Base-by-base conservation (phyloP, 2,888 invertebrate species). In the Eustalomyia histrio region DNA sequence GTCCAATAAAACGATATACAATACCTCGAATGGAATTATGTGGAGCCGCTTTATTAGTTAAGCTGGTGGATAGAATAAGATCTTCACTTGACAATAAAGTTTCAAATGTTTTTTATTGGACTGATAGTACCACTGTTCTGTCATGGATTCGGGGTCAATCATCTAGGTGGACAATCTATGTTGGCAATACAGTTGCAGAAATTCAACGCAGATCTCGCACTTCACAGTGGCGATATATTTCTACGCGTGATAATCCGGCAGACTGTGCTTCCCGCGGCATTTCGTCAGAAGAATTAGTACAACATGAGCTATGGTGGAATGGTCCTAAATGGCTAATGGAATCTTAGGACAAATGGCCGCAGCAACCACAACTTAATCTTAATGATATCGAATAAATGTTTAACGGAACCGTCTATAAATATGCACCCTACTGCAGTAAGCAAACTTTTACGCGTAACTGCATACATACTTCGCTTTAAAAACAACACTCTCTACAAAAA, bases 221-320 rank as follows among this genome's bases (percentile, higher is more conserved):
- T 43, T 57, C 5, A 10, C 50, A 72, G 18, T 72, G 55, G 72
- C 16, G 24, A 24, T 53, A 61, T 39, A n/a, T 71, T 35, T 35
- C 35, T 9, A 35, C 35, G 1, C 35, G 7, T 9, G 2, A 35
- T 7, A 35, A 35, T 7, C 35, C 35, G 10, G 78, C 71, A 12
- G 74, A 78, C 47, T 82, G 79, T 17, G 71, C 61, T 14, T 76
- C 79, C 6, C 9, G 79, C 18, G 79, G 82, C 14, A 39, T 76
- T 9, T 17, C 47, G 3, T 4, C 72, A 9, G 35, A n/a, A 12
- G 60, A 78, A 50, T 43, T 72, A 12, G 17, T 16, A 0, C 14
- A 43, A 4, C 57, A 68, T 39, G 8, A 16, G 3, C n/a, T 55
- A 12, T 73, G 55, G 73, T 63, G 73, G 43, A 53, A 9, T 47